Evolutionary conservation across 2,888 invertebrate genomes (phyloP).

Genomic region (Xanthorhoe designata): DNA sequence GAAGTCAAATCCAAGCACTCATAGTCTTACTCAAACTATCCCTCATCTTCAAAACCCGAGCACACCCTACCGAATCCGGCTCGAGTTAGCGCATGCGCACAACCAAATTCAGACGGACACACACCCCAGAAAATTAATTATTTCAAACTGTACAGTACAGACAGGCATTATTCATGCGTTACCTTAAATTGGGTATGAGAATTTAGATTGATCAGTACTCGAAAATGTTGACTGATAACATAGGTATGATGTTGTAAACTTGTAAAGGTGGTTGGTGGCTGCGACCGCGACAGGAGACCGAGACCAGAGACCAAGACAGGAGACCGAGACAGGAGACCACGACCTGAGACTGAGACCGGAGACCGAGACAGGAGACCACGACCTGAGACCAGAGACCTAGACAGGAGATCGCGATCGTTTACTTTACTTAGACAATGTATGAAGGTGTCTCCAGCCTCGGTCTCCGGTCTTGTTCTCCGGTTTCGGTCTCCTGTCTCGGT

Average conservation of each 20-base stretch:
- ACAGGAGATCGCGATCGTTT: no score
- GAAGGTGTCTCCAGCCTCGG: no score
- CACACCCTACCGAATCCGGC: conserved; percentile 67
- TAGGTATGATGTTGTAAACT: not conserved
- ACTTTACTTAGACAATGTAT: no score
- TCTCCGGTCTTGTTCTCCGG: no score
- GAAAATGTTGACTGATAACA: not conserved
- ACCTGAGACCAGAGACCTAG: no score
- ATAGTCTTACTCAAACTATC: not conserved
- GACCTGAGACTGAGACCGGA: no score
- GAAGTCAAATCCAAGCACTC: not conserved
- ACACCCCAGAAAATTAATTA: conserved; percentile 80
- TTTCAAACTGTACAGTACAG: conserved; percentile 63
- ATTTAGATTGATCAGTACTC: conserved; percentile 16
- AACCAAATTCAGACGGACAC: conserved; percentile 60
- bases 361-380: no score
- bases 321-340: no score
- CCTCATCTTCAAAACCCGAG: conserved; percentile 26
- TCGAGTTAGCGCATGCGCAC: conserved; percentile 72
- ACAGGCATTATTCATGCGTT: conserved; percentile 53
- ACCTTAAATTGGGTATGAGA: conserved; percentile 25
- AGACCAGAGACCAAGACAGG: no score
- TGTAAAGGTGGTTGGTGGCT: no score
- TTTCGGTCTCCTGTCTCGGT: no score
- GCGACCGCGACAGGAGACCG: no score